Percentiles rank a stretch among this genome's conserved stretches.
Evolutionary conservation across 2,113 vertebrate species (phyloP).

Genomic region (Podiceps cristatus): DNA sequence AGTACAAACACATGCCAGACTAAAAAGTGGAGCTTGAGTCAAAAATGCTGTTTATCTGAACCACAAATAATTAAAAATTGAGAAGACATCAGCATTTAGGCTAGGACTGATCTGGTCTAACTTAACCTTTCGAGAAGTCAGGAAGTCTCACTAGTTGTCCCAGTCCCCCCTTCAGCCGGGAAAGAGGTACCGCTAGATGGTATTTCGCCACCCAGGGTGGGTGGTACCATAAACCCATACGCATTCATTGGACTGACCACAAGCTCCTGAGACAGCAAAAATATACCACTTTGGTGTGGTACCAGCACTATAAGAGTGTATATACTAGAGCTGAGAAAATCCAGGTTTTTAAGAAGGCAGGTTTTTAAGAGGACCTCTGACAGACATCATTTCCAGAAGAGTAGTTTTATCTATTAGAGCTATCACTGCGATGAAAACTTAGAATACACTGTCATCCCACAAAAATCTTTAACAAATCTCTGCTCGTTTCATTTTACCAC

Average conservation of each 20-base stretch:
- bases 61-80: not conserved
- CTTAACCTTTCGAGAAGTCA: not conserved
- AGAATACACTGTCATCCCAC: not conserved
- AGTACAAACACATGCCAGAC: not conserved
- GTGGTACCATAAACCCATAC: not conserved
- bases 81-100: not conserved
- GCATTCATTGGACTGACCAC: not conserved
- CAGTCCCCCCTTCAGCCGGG: not conserved
- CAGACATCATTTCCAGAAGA: not conserved
- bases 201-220: not conserved
- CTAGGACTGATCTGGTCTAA: not conserved
- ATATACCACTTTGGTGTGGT: not conserved
- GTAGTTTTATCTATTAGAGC: not conserved
- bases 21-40: not conserved
- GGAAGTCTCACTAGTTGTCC: not conserved
- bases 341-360: not conserved
- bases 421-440: not conserved
- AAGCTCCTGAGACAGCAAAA: not conserved
- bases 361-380: not conserved
- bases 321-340: not conserved
- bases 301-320: not conserved
- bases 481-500: not conserved
- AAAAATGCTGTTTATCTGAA: not conserved
- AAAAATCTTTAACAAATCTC: not conserved
- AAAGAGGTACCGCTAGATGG: not conserved